phyloP scores from a whole-genome alignment of 2,113 vertebrate genomes.

The Ciconia stormi region DNA sequence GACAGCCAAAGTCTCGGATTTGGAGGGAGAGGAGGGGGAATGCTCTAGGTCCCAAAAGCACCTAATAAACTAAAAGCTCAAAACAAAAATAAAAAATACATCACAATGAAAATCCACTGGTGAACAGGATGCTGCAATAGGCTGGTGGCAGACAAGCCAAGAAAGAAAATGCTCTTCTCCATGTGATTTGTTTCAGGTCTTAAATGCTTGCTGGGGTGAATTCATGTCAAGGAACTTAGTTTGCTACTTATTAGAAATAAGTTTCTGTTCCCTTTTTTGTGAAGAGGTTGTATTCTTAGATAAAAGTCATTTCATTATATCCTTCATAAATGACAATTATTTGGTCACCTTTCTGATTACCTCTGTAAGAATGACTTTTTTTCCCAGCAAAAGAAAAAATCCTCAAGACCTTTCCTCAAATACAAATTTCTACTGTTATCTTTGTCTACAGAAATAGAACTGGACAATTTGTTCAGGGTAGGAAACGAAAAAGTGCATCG shows the following conservation, averaged over 20 bases:
- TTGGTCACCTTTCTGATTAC: not conserved
- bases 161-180: not conserved
- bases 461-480: not conserved
- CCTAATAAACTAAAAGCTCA: not conserved
- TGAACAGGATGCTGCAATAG: not conserved
- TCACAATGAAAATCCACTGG: not conserved
- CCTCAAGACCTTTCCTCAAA: not conserved
- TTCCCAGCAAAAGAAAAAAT: not conserved
- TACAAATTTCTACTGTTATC: not conserved
- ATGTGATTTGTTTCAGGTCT: not conserved
- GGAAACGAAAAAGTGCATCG: not conserved
- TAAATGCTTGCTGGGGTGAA: not conserved
- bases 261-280: not conserved
- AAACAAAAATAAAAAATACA: not conserved
- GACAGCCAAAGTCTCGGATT: not conserved
- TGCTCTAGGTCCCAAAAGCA: not conserved
- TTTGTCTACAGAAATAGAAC: not conserved
- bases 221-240: not conserved
- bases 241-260: not conserved
- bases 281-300: not conserved
- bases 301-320: not conserved
- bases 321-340: not conserved
- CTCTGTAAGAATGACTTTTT: not conserved
- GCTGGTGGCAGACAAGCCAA: not conserved
- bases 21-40: not conserved